Conservation (phyloP, 2,113 vertebrate species). For the Carettochelys insculpta region DNA sequence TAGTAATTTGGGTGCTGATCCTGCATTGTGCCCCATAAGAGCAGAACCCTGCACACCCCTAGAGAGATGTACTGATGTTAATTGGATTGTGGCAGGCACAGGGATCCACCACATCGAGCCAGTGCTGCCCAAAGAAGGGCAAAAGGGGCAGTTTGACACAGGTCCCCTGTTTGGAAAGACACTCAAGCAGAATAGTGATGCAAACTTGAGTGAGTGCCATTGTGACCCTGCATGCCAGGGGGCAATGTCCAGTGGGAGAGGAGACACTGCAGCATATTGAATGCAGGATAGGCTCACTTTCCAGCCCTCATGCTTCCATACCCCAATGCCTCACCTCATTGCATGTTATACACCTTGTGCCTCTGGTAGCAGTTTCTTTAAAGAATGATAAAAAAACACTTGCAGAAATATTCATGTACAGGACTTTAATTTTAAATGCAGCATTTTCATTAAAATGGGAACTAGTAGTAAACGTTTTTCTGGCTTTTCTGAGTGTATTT, state of each 20-base stretch:
- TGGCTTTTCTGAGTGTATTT: slow-evolving; percentile 52
- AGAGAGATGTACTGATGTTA: neutral
- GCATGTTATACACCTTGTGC: neutral
- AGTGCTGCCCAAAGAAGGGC: too few species aligned
- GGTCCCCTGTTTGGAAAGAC: too few species aligned
- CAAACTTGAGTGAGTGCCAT: neutral
- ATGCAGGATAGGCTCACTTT: neutral
- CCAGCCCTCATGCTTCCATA: rapidly evolving
- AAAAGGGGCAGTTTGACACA: too few species aligned
- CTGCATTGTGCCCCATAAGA: neutral
- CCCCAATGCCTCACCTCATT: neutral
- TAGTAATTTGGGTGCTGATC: neutral
- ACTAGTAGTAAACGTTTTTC: slow-evolving; percentile 62
- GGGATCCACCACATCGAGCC: neutral
- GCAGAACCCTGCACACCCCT: neutral
- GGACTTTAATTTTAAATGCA: slow-evolving; percentile 45
- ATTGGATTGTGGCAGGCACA: neutral
- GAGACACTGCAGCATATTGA: neutral
- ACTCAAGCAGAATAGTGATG: neutral
- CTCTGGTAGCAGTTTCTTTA: neutral
- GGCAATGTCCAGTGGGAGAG: neutral
- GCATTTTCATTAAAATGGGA: slow-evolving; percentile 50
- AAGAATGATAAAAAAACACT: slow-evolving; percentile 21
- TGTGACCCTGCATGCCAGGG: neutral
- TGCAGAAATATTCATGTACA: neutral